A percentile compares a stretch with the other conserved stretches of the same genome.
phyloP scores from a whole-genome alignment of 2,797 vertebrate species.

The Naso thynnoides region DNA sequence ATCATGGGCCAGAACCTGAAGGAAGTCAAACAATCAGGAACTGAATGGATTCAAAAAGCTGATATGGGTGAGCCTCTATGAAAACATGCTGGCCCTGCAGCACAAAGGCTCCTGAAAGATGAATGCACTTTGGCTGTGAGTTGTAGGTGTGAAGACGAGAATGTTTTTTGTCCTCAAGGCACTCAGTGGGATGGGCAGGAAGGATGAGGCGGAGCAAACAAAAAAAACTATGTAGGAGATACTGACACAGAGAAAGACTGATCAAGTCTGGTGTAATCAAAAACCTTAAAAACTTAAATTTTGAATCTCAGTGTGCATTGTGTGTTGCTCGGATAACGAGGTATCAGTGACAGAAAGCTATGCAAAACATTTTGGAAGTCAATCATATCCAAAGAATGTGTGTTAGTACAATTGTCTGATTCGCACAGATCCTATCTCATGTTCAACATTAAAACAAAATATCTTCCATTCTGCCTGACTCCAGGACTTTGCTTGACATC shows the following conservation, averaged over 20 bases:
- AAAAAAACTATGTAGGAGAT: slow-evolving; percentile 36
- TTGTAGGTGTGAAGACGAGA: slow-evolving; percentile 59
- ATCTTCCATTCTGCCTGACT: slow-evolving; percentile 22
- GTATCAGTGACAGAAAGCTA: neutral
- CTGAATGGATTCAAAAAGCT: neutral
- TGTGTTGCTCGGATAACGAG: neutral
- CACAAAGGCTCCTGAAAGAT: slow-evolving; percentile 25
- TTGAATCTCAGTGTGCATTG: neutral
- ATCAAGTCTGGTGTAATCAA: slow-evolving; percentile 10
- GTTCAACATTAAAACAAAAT: slow-evolving; percentile 35
- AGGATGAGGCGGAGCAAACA: slow-evolving; percentile 68
- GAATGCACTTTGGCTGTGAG: slow-evolving; percentile 52
- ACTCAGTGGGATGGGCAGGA: slow-evolving; percentile 50
- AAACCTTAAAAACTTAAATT: neutral
- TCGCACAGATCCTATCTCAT: slow-evolving; percentile 16
- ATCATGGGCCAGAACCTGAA: slow-evolving; percentile 5
- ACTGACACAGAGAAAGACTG: slow-evolving; percentile 12
- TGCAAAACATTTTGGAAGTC: neutral
- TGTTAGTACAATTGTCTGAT: slow-evolving; percentile 10
- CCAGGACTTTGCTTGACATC: slow-evolving; percentile 34
- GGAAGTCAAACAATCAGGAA: slow-evolving; percentile 14
- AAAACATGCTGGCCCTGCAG: slow-evolving; percentile 29
- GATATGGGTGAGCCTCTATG: slow-evolving; percentile 23
- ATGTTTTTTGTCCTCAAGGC: slow-evolving; percentile 42
- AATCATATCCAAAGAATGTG: neutral